Evolutionary conservation across 2,113 vertebrate species (phyloP).

Genomic region (Leucosticte australis): DNA sequence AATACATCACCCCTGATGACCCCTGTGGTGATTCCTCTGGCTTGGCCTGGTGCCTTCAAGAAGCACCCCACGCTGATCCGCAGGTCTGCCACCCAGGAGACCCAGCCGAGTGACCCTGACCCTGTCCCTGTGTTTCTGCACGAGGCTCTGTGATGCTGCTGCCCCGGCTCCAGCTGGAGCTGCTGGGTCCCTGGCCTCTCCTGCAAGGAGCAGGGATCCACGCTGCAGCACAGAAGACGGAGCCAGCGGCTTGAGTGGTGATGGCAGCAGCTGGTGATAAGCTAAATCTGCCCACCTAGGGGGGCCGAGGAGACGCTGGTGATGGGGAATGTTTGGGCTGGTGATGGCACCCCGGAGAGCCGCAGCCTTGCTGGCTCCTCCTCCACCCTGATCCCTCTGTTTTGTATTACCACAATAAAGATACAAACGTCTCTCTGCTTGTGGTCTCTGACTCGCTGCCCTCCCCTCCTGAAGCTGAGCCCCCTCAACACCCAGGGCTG

Average conservation of each 20-base stretch:
- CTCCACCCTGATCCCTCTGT: not conserved
- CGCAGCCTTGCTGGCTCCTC: not conserved
- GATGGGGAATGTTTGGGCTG: no score
- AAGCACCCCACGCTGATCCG: not conserved
- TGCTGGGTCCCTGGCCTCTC: not conserved
- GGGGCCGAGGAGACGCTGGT: no score
- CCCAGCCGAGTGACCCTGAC: not conserved
- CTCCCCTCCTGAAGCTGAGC: not conserved
- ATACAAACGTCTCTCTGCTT: accelerated
- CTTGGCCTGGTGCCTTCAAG: not conserved
- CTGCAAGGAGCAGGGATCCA: no score
- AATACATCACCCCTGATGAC: not conserved
- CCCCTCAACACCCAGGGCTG: not conserved
- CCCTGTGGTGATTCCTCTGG: not conserved
- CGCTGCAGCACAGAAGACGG: not conserved
- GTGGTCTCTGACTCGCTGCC: not conserved
- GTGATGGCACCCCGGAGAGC: not conserved
- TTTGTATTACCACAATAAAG: not conserved
- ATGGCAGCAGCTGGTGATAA: not conserved
- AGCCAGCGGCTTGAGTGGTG: not conserved
- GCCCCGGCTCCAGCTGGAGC: not conserved
- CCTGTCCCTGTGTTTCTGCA: not conserved
- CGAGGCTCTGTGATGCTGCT: not conserved
- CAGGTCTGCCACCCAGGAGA: not conserved
- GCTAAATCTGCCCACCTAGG: accelerated